phyloP scores from a whole-genome alignment of 1,140 invertebrate species.

The Trachelipus rathkii region DNA sequence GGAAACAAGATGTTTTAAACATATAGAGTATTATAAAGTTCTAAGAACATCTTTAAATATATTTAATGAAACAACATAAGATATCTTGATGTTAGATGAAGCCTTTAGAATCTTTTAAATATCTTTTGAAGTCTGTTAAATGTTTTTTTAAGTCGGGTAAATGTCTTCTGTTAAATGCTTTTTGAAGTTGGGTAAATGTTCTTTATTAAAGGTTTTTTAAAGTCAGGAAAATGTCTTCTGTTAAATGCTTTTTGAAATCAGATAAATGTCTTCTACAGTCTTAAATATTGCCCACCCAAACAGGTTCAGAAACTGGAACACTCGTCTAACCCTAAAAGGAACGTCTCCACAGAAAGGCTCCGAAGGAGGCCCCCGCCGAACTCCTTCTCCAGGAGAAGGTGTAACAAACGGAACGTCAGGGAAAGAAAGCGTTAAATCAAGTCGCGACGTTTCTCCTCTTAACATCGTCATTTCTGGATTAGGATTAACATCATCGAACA shows the following conservation, averaged over 20 bases:
- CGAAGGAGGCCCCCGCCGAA: background rate
- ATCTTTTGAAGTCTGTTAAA: too few species aligned
- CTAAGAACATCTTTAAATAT: too few species aligned
- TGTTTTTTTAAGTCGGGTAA: too few species aligned
- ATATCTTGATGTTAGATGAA: too few species aligned
- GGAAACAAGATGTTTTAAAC: too few species aligned
- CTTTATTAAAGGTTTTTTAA: background rate
- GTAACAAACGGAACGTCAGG: background rate
- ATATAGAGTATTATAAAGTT: too few species aligned
- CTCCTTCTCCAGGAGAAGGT: background rate
- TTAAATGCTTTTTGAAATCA: background rate
- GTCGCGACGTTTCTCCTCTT: background rate
- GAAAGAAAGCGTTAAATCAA: background rate
- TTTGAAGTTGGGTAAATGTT: background rate
- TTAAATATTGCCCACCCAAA: background rate
- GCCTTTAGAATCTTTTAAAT: too few species aligned
- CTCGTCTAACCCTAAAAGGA: constrained; percentile 21
- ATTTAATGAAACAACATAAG: too few species aligned
- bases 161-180: background rate
- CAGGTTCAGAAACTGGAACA: constrained; percentile 31
- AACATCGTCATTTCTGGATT: background rate
- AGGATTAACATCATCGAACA: background rate
- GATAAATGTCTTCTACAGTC: background rate
- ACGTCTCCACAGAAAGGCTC: background rate
- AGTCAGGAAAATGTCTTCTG: background rate